A percentile compares a stretch with the other conserved stretches of the same genome.
These are phyloP conservation scores for Heliconius hortense DNA, from an alignment of 2,888 invertebrate genomes.

Conservation along the genomic window DNA sequence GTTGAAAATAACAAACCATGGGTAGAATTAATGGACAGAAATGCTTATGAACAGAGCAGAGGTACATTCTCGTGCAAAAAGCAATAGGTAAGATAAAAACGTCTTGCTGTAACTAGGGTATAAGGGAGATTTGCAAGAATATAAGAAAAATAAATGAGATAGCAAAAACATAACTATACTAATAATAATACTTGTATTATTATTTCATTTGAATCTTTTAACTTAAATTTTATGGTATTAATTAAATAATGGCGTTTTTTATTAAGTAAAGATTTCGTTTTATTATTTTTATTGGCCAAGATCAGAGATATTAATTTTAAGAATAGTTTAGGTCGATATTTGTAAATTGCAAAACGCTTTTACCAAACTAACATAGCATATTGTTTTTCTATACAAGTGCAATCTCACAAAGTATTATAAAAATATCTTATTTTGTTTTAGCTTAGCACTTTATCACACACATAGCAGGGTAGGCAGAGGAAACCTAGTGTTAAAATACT, in stretches of 20 bases:
- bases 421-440: too few species aligned
- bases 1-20: conserved; percentile 19
- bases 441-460: too few species aligned
- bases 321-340: too few species aligned
- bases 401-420: too few species aligned
- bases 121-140: background rate
- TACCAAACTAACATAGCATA: background rate
- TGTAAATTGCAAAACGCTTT: conserved; percentile 1
- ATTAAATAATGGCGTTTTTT: background rate
- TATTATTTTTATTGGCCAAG: background rate
- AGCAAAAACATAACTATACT: too few species aligned
- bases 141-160: background rate
- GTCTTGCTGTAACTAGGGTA: background rate
- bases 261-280: background rate
- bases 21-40: background rate
- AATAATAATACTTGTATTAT: too few species aligned
- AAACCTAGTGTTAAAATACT: too few species aligned
- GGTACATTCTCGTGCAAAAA: conserved; percentile 12
- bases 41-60: background rate
- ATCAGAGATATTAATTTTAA: background rate
- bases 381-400: background rate
- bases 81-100: conserved; percentile 2
- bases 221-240: background rate
- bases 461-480: too few species aligned
- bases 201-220: too few species aligned